Base-by-base conservation (phyloP, 2,888 invertebrate species). In the Buathra laborator region DNA sequence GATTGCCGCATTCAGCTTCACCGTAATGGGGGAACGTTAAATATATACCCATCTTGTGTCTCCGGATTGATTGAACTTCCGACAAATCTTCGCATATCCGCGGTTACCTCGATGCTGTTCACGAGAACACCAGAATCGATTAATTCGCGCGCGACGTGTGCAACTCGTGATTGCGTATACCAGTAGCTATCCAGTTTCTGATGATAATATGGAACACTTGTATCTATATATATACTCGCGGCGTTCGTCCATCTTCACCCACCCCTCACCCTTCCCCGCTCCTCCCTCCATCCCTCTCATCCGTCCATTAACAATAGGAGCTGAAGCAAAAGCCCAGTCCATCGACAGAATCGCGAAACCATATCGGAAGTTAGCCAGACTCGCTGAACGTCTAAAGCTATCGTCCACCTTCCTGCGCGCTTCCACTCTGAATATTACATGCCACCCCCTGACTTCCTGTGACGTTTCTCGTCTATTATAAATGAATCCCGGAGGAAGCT, bases 391-490 rank as follows among this genome's bases (percentile, higher is more conserved):
- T 46, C 44, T 7, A 78, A n/a, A n/a, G 62, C 59, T 14, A 16
- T 37, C 12, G 24, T 19, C 19, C 14, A 56, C 43, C 19, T 53
- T 46, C 44, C 16, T 79, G 37, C 32, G 66, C 37, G 70, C 70
- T 84, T 78, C 67, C 56, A 16, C 81, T 68, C 64, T 84, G 74
- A 84, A 84, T 84, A 79, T 81, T 84, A 64, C 77, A 84, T 84
- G 70, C n/a, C 59, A 67, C 74, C 44, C 56, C 78, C 70, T 74
- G 70, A 81, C 74, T 84, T 78, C 81, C 70, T 16, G 43, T 48
- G 78, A 78, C 74, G 68, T 56, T 81, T 43, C 84, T 81, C 62
- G 53, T 84, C 78, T 56, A 81, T 75, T 84, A 78, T 78, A 64
- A 66, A 84, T 62, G 75, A 51, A 74, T 78, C 64, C 70, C 78